Conservation (phyloP, 2,888 invertebrate species). For the Lepidocyrtinus sp. region DNA sequence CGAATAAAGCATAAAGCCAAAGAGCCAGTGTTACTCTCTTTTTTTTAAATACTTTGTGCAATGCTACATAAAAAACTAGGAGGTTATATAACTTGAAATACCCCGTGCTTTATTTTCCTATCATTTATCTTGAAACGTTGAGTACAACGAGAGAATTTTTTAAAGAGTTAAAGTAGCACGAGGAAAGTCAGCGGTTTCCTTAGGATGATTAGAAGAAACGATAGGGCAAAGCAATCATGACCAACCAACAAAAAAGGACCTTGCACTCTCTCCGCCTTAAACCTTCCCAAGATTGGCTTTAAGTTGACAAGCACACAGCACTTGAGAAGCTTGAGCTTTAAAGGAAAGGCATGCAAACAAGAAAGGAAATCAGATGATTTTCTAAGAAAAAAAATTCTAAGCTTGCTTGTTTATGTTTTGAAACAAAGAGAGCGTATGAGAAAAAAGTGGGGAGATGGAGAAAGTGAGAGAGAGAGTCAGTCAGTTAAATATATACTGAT, state of each 20-base stretch:
- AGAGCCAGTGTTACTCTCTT: too few relatives aligned
- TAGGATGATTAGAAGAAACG: neutral
- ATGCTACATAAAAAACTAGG: too few relatives aligned
- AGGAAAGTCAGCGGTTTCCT: constrained; percentile 16
- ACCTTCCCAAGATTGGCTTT: too few relatives aligned
- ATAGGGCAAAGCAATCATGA: neutral
- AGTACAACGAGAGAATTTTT: neutral
- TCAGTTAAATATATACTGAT: neutral
- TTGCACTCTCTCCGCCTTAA: too few relatives aligned
- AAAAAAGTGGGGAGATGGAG: neutral
- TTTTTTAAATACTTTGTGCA: neutral
- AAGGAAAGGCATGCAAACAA: constrained; percentile 7
- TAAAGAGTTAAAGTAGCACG: neutral
- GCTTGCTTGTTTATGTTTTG: neutral
- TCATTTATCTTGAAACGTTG: constrained; percentile 2
- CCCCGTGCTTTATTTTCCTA: neutral
- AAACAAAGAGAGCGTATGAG: neutral
- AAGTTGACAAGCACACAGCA: neutral
- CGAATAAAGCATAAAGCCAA: too few relatives aligned
- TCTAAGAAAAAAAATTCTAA: neutral
- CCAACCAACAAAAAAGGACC: neutral
- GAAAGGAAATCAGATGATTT: neutral
- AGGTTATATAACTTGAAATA: too few relatives aligned
- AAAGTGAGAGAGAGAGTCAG: neutral
- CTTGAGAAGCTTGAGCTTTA: neutral